phyloP scores from a whole-genome alignment of 92 coral and sea anemone genomes.

The Actinernus sp. region DNA sequence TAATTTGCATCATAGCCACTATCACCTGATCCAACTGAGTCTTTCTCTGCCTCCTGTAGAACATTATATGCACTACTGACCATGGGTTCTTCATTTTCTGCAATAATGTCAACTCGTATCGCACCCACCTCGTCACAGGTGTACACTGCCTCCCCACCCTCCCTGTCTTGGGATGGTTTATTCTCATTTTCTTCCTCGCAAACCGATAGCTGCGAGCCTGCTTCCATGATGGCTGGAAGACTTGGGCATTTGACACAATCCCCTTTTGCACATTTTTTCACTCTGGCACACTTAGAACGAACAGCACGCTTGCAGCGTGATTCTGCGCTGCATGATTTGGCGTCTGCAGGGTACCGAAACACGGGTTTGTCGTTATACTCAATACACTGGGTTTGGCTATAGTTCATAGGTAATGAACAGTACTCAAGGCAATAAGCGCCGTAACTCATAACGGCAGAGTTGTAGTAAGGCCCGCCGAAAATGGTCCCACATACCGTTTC shows the following conservation, averaged over 20 bases:
- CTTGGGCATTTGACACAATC: slow-evolving; percentile 30
- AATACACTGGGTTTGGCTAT: background rate
- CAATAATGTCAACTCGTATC: too few species aligned
- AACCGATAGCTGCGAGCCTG: slow-evolving; percentile 9
- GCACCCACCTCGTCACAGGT: too few species aligned
- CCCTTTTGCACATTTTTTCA: slow-evolving; percentile 17
- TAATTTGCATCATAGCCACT: too few species aligned
- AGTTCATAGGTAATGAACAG: background rate
- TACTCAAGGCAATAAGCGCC: slow-evolving; percentile 16
- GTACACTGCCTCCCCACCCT: too few species aligned
- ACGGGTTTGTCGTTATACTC: background rate
- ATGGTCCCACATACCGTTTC: background rate
- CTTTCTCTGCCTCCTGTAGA: too few species aligned
- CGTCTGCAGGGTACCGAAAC: background rate
- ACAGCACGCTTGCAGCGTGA: background rate
- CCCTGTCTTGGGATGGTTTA: too few species aligned
- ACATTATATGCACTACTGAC: too few species aligned
- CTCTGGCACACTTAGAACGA: background rate
- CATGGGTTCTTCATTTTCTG: too few species aligned
- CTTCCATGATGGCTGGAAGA: slow-evolving; percentile 24
- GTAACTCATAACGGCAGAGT: background rate
- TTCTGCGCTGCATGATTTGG: background rate
- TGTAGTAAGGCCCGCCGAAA: background rate
- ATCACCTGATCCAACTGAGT: too few species aligned
- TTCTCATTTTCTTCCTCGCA: slow-evolving; percentile 20